Base-by-base conservation (phyloP, 2,888 invertebrate species). In the Meiosimyza platycephala region DNA sequence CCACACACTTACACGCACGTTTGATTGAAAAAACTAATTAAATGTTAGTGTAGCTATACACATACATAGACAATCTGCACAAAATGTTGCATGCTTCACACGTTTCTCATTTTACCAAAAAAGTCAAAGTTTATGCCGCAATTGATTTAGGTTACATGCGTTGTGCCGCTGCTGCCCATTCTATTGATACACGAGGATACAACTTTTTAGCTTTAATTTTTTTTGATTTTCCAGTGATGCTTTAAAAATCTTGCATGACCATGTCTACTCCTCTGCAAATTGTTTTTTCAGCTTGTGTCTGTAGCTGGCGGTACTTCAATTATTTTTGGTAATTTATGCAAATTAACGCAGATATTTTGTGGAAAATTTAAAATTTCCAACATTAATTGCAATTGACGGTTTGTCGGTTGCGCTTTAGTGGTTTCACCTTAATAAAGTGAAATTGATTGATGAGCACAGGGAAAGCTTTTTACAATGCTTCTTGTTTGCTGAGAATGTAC, bases 1-100 rank as follows among this genome's bases (percentile, higher is more conserved):
- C 4, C 40, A 40, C 9, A 40, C 40, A 9, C 40, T 40, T 2
- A 18, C 48, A 18, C 48, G 18, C 16, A 47, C 48, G 40, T 62
- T 48, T 47, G 63, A 48, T 63, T 18, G 18, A 11, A 63, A 28
- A 63, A 63, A 48, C 63, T 40, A 63, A 63, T 63, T 63, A 47
- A 63, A 16, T 63, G 16, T 16, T n/a, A 63, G 40, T 40, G 9
- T 40, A 22, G 2, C 22, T 22, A 22, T 22, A 22, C 2, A 22
- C 22, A 22, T 22, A 22, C 22, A 22, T 22, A 40, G 40, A 40
- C 6, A 40, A 40, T 40, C 9, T 9, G 4, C 40, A 40, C 40
- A 40, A 40, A 40, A 40, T 40, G 40, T 40, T 40, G 9, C 40
- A 40, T 40, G 40, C 40, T 9, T 40, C 40, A 40, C 40, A 40